Base-by-base conservation (phyloP, 2,888 invertebrate species). In the Ditula angustiorana region DNA sequence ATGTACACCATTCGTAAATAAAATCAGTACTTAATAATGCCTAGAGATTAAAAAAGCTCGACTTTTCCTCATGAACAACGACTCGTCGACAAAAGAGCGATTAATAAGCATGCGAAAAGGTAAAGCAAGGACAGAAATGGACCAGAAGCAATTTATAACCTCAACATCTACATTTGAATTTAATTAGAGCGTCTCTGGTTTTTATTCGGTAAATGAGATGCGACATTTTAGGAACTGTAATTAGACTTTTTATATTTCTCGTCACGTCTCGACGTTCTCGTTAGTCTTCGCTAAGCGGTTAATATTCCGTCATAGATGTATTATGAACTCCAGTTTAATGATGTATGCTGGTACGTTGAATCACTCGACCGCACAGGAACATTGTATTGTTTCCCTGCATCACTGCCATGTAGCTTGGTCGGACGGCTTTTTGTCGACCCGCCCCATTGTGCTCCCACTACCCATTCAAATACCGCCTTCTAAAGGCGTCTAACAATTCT, bases 281-380 rank as follows among this genome's bases (percentile, higher is more conserved):
- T 28, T 2, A 16, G 5, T 21, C 19, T 2, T 2, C 19, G 28
- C 4, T 23, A 37, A 37, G 8, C 16, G 5, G 23, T 30, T 50
- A 5, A 30, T 11, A 23, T 21, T 30, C 16, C 19, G 19, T 4
- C 19, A 21, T 50, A 16, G 19, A n/a, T 35, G 5, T 10, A 57
- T 28, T 55, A 30, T 30, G 10, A 30, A 26, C 52, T 59, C 63
- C 71, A 70, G 73, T 79, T 77, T 74, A 74, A 78, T 69, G 78
- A 72, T 79, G 73, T 77, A 85, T 83, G 82, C 83, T 80, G 86
- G 85, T 75, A 78, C 77, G 81, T 83, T 81, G 85, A 85, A 80
- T 80, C 86, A 86, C 79, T 84, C 83, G 88, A 86, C 87, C 87
- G 85, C 86, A 84, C 87, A 83, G 83, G 83, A 83, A 81, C 83